These are phyloP conservation scores for Pharmacophagus antenor DNA, from an alignment of 2,888 invertebrate species.

Conservation along the genomic window DNA sequence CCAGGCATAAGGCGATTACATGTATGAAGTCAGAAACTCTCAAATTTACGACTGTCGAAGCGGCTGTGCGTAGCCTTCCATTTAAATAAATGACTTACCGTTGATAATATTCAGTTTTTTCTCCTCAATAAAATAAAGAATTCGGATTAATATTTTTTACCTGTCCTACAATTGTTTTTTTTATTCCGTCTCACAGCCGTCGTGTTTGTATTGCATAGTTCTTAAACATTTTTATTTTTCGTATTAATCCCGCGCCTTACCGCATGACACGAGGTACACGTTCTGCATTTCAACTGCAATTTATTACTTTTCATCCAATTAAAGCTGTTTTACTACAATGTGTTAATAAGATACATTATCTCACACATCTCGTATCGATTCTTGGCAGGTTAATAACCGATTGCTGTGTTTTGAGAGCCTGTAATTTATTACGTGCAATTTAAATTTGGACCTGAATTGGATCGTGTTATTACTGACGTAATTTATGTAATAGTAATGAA, in stretches of 20 bases:
- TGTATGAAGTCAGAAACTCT: slow-evolving; percentile 13
- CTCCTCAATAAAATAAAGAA: slow-evolving; percentile 1
- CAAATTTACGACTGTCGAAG: slow-evolving; percentile 28
- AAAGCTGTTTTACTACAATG: slow-evolving; percentile 29
- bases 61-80: slow-evolving; percentile 16
- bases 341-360: slow-evolving; percentile 30
- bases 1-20: slow-evolving; percentile 6
- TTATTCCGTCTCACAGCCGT: slow-evolving; percentile 10
- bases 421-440: slow-evolving; percentile 21
- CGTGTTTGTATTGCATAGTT: slow-evolving; percentile 29
- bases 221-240: slow-evolving; percentile 28
- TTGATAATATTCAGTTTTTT: slow-evolving; percentile 20
- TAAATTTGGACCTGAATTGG: slow-evolving; percentile 5
- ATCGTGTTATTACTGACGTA: neutral
- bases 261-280: slow-evolving; percentile 26
- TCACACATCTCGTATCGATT: slow-evolving; percentile 14
- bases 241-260: slow-evolving; percentile 20
- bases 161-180: slow-evolving; percentile 23
- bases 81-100: slow-evolving; percentile 14
- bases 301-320: slow-evolving; percentile 28
- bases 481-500: neutral
- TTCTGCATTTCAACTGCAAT: slow-evolving; percentile 23
- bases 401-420: slow-evolving; percentile 7
- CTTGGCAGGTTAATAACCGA: slow-evolving; percentile 23
- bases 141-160: slow-evolving; percentile 27